Percentiles rank a stretch among this genome's conserved stretches.
These are phyloP conservation scores for Metridium senile DNA, from an alignment of 92 coral and sea anemone genomes.

Conservation along the genomic window DNA sequence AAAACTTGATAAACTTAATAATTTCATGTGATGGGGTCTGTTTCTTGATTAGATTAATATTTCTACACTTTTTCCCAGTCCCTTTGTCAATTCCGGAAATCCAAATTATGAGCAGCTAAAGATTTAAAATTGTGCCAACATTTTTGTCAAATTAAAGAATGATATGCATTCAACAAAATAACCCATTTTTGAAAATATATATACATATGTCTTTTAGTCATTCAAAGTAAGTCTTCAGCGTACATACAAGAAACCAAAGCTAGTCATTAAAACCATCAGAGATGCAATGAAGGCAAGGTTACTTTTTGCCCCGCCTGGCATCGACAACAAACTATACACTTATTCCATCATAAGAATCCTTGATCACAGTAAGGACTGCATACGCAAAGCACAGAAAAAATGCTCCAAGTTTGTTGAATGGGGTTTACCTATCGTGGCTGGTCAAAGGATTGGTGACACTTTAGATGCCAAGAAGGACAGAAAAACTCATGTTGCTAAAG, in stretches of 20 bases:
- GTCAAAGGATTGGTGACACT: slow-evolving; percentile 9
- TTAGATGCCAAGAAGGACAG: slow-evolving; percentile 34
- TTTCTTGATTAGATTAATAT: too few relatives aligned
- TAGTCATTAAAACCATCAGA: slow-evolving; percentile 12
- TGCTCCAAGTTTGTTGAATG: slow-evolving; percentile 27
- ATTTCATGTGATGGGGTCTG: too few relatives aligned
- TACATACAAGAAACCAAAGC: slow-evolving; percentile 22
- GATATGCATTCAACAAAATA: too few relatives aligned
- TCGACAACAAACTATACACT: slow-evolving; percentile 25
- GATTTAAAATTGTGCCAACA: too few relatives aligned
- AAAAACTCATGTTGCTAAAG: background rate
- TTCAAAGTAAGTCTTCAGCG: slow-evolving; percentile 17
- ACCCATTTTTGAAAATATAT: too few relatives aligned
- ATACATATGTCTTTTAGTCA: background rate
- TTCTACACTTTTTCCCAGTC: too few relatives aligned
- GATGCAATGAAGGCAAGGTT: slow-evolving; percentile 41
- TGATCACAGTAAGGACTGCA: slow-evolving; percentile 22
- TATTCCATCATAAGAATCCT: slow-evolving; percentile 17
- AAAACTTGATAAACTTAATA: too few relatives aligned
- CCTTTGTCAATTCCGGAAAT: too few relatives aligned
- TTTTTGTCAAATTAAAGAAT: too few relatives aligned
- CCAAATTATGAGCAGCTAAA: too few relatives aligned
- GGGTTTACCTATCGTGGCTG: slow-evolving; percentile 37
- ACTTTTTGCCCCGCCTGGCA: slow-evolving; percentile 34
- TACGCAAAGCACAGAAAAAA: slow-evolving; percentile 23